phyloP scores from a whole-genome alignment of 2,797 vertebrate genomes.

The Ptychadena robeensis region DNA sequence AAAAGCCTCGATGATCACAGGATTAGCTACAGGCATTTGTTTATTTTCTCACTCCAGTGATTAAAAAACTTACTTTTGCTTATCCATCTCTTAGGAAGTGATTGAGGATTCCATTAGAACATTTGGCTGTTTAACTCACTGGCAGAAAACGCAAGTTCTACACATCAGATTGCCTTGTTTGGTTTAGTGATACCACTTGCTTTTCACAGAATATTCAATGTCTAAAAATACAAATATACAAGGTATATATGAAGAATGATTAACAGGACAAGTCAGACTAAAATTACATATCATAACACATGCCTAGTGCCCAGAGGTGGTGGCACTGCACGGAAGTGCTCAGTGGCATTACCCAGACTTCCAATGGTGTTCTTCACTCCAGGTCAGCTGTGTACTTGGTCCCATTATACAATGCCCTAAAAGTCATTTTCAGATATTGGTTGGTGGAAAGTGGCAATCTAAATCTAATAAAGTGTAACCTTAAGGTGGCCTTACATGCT shows the following conservation, averaged over 20 bases:
- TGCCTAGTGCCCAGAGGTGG: no score
- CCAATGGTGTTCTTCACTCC: not conserved
- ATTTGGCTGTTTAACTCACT: constrained; percentile 40
- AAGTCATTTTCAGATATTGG: not conserved
- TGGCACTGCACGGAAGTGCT: not conserved
- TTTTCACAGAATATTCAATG: not conserved
- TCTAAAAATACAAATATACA: not conserved
- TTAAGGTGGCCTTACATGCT: no score
- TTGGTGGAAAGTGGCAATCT: no score
- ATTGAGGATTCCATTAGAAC: constrained; percentile 47
- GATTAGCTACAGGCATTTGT: constrained; percentile 57
- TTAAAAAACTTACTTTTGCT: constrained; percentile 60
- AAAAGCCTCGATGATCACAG: constrained; percentile 59
- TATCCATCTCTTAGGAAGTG: constrained; percentile 47
- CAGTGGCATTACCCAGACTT: not conserved
- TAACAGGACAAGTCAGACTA: no score
- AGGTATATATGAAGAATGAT: no score
- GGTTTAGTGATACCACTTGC: not conserved
- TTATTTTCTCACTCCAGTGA: constrained; percentile 61
- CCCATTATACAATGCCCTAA: not conserved
- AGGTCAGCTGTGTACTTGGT: not conserved
- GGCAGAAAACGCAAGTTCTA: constrained; percentile 4
- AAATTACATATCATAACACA: not conserved
- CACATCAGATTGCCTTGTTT: constrained; percentile 30
- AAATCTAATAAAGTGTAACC: no score